phyloP scores from a whole-genome alignment of 2,888 invertebrate species.

The Leptopilina drosophilae region DNA sequence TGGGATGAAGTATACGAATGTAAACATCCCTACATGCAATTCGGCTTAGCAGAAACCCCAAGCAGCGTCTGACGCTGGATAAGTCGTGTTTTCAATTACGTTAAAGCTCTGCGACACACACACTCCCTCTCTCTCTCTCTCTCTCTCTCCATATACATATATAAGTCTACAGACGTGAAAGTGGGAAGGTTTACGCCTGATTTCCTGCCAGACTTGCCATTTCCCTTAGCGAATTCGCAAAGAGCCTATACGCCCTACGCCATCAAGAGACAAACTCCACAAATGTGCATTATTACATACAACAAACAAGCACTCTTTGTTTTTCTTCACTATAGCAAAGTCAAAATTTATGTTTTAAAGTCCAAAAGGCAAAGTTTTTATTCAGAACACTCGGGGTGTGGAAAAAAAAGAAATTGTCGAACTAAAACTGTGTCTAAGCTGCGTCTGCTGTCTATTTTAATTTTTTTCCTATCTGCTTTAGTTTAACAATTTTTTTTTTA shows the following conservation, averaged over 20 bases:
- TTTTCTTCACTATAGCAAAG: background rate
- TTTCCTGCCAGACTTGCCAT: slow-evolving; percentile 38
- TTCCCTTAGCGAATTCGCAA: slow-evolving; percentile 29
- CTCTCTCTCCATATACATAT: too few species aligned
- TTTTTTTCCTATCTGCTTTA: too few species aligned
- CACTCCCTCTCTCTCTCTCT: background rate
- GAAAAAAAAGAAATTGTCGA: too few species aligned
- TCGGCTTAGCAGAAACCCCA: slow-evolving; percentile 27
- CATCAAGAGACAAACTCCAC: background rate
- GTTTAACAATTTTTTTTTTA: too few species aligned
- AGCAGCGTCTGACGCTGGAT: slow-evolving; percentile 36
- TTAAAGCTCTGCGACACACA: slow-evolving; percentile 37
- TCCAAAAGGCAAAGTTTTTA: too few species aligned
- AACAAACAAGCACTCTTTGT: background rate
- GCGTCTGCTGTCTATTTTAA: too few species aligned
- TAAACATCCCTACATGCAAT: slow-evolving; percentile 33
- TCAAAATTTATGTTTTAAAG: too few species aligned
- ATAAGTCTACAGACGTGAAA: slow-evolving; percentile 19
- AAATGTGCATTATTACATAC: slow-evolving; percentile 23
- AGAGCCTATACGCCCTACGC: slow-evolving; percentile 2
- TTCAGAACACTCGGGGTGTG: too few species aligned
- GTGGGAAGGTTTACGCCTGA: slow-evolving; percentile 37
- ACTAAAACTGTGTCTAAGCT: too few species aligned
- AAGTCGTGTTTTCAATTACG: slow-evolving; percentile 41
- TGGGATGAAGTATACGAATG: slow-evolving; percentile 19